Base-by-base conservation (phyloP, 2,888 invertebrate species). In the Rhopalosiphum nymphaeae region DNA sequence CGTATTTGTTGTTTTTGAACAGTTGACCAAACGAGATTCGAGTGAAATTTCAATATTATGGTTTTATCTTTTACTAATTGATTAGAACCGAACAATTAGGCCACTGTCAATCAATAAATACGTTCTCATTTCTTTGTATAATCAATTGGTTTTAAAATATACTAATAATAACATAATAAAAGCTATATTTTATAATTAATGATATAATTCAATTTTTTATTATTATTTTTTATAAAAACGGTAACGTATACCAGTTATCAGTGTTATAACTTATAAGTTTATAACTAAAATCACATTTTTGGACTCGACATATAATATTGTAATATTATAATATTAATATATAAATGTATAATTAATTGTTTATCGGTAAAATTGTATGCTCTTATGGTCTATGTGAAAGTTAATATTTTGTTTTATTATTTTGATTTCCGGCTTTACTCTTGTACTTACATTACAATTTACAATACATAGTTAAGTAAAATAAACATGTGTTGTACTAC, bases 281-380 rank as follows among this genome's bases (percentile, higher is more conserved):
- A 53, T n/a, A 36, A 53, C 10, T 53, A 44, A 85, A 84, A 57
- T 56, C 26, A 9, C 16, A 92, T 49, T 61, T 92, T 87, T 87
- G 1, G 11, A 46, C 46, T 86, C 21, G 42, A 78, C n/a, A 44
- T 25, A 25, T 87, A 25, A 44, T n/a, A 44, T 91, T 21, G 16
- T 67, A 36, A n/a, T 86, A 21, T 61, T 13, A 44, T 85, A 46
- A n/a, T 49, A 36, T 91, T 42, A 67, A 90, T 61, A 42, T 9
- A 10, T 29, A 26, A 29, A 78, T 78, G 21, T 21, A 78, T 21
- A 78, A 78, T 44, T 42, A 16, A 57, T 57, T 44, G 13, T 42
- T 42, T 90, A n/a, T 67, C n/a, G 29, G 42, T 44, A 86, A 86
- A 53, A 92, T 92, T 88, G 61, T 53, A 92, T 78, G 44, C 53